Conservation (phyloP, 2,113 vertebrate genomes). For the Cryptomyrus ogoouensis region DNA sequence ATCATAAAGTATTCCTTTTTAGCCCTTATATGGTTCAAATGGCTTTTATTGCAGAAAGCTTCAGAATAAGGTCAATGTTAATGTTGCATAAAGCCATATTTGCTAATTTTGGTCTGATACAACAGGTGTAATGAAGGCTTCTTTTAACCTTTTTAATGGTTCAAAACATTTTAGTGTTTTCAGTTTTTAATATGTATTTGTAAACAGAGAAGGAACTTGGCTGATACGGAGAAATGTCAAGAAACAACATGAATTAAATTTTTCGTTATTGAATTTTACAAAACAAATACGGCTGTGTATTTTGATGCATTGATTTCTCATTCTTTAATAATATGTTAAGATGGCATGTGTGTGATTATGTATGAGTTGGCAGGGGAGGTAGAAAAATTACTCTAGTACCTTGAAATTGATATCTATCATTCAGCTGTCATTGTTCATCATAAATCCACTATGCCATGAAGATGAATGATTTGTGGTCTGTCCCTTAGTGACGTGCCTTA, state of each 20-base stretch:
- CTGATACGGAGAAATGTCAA: neutral
- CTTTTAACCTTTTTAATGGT: neutral
- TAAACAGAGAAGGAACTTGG: neutral
- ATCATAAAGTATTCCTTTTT: neutral
- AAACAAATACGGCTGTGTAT: neutral
- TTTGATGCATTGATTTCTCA: neutral
- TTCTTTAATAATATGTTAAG: neutral
- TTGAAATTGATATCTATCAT: neutral
- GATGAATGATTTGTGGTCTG: neutral
- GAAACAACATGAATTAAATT: neutral
- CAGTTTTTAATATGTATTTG: neutral
- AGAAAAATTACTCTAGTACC: neutral
- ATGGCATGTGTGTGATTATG: neutral
- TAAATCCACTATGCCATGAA: neutral
- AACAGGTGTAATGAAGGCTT: neutral
- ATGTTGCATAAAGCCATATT: neutral
- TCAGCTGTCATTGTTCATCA: neutral
- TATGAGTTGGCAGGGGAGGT: neutral
- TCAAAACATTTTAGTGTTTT: neutral
- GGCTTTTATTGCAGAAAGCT: neutral
- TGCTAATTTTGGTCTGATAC: neutral
- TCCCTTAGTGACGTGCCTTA: neutral
- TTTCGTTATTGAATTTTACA: neutral
- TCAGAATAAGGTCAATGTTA: neutral
- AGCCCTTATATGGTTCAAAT: neutral